These are phyloP conservation scores for Erinaceus europaeus DNA, from an alignment of 2,113 vertebrate species.

Conservation along the genomic window DNA sequence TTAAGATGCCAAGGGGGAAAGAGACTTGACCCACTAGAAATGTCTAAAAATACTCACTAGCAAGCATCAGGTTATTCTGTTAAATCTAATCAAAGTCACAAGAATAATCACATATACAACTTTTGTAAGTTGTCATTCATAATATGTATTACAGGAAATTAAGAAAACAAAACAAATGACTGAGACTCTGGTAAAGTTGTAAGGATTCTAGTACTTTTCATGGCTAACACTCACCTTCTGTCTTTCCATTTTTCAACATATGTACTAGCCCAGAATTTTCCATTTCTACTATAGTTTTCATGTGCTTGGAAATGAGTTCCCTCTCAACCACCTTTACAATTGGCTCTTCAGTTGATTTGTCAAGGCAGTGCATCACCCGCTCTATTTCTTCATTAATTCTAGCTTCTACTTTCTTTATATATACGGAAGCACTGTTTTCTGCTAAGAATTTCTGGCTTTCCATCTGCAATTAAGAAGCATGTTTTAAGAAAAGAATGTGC, in stretches of 20 bases:
- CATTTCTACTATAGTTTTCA: constrained; percentile 99
- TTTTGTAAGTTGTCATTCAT: background rate
- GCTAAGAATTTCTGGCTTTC: constrained; percentile 99
- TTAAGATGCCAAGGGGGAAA: background rate
- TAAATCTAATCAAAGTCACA: background rate
- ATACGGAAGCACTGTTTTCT: constrained; percentile 99
- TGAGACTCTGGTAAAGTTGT: background rate
- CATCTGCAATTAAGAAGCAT: constrained; percentile 87
- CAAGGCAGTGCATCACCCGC: constrained; percentile 98
- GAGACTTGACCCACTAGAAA: background rate
- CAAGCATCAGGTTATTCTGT: background rate
- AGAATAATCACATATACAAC: background rate
- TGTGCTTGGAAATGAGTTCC: constrained; percentile 99
- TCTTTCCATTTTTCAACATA: constrained; percentile 99
- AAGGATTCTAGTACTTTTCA: constrained; percentile 7
- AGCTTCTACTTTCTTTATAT: constrained; percentile 99
- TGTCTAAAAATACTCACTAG: background rate
- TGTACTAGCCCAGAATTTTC: constrained; percentile 99
- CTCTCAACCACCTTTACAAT: constrained; percentile 98
- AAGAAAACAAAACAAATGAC: background rate
- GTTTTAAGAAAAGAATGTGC: constrained; percentile 38
- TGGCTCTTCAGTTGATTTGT: constrained; percentile 98
- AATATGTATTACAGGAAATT: background rate
- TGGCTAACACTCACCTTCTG: constrained; percentile 88
- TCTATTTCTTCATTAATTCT: constrained; percentile 99